phyloP scores from a whole-genome alignment of 2,797 vertebrate species.

The Odontamblyopus lacepedii region DNA sequence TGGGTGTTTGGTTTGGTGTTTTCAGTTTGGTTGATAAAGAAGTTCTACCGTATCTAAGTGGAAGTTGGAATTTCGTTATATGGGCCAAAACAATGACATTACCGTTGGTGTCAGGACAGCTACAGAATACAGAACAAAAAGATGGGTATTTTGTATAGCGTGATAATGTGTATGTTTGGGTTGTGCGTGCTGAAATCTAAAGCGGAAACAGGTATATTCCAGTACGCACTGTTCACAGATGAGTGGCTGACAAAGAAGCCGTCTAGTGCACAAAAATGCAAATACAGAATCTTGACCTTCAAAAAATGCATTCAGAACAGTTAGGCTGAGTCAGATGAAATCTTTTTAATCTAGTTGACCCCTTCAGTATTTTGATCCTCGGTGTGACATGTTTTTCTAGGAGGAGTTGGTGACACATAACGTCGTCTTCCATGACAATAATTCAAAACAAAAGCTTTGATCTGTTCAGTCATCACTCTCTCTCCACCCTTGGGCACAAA shows the following conservation, averaged over 20 bases:
- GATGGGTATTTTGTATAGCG: conserved; percentile 5
- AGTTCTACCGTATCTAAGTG: not conserved
- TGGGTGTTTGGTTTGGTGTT: conserved; percentile 1
- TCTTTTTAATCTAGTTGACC: not conserved
- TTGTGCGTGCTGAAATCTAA: not conserved
- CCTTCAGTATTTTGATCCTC: conserved; percentile 21
- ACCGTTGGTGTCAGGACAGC: not conserved
- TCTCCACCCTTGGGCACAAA: conserved; percentile 48
- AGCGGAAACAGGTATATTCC: conserved; percentile 33
- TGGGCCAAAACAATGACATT: not conserved
- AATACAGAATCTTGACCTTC: too few relatives aligned
- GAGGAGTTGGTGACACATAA: conserved; percentile 29
- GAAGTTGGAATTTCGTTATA: conserved; percentile 23
- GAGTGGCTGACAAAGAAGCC: conserved; percentile 63
- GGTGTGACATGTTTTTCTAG: conserved; percentile 22
- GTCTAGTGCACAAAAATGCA: too few relatives aligned
- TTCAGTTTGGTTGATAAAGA: conserved; percentile 18
- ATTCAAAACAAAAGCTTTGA: conserved; percentile 50
- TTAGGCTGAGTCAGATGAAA: not conserved
- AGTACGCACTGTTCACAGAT: conserved; percentile 40
- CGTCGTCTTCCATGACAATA: conserved; percentile 20
- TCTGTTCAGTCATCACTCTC: conserved; percentile 38
- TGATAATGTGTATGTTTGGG: conserved; percentile 8
- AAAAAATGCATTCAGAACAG: too few relatives aligned
- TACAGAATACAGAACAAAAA: conserved; percentile 9